phyloP scores from a whole-genome alignment of 2,888 invertebrate species.

The Alentia gelatinosa region DNA sequence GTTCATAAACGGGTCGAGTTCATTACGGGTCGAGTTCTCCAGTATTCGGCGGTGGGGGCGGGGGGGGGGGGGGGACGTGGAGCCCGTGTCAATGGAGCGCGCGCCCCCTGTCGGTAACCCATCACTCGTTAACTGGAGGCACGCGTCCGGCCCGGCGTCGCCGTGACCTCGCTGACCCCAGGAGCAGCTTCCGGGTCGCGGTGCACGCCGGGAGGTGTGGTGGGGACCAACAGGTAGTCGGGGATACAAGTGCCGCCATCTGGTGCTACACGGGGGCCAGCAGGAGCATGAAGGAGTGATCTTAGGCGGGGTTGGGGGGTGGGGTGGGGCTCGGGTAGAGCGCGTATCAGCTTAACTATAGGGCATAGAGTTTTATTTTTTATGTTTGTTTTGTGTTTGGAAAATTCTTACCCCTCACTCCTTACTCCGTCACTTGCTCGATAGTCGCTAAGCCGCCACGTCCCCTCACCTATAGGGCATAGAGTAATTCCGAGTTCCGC shows the following conservation, averaged over 20 bases:
- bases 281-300: neutral
- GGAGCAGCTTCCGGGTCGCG: neutral
- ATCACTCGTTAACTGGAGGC: slow-evolving; percentile 43
- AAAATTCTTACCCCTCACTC: too few relatives aligned
- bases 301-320: neutral
- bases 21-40: too few relatives aligned
- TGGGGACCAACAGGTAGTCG: slow-evolving; percentile 33
- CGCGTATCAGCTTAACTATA: too few relatives aligned
- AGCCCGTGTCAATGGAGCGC: neutral
- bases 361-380: too few relatives aligned
- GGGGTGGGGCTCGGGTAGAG: too few relatives aligned
- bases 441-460: too few relatives aligned
- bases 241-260: neutral
- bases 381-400: too few relatives aligned
- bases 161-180: neutral
- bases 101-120: neutral
- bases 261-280: neutral
- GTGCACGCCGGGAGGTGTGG: neutral
- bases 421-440: too few relatives aligned
- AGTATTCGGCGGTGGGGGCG: neutral
- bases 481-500: too few relatives aligned
- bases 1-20: too few relatives aligned
- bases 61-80: neutral
- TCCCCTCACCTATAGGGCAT: too few relatives aligned
- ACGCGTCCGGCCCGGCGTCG: neutral